Evolutionary conservation across 2,888 invertebrate species (phyloP).

Genomic region (Thymelicus sylvestris): DNA sequence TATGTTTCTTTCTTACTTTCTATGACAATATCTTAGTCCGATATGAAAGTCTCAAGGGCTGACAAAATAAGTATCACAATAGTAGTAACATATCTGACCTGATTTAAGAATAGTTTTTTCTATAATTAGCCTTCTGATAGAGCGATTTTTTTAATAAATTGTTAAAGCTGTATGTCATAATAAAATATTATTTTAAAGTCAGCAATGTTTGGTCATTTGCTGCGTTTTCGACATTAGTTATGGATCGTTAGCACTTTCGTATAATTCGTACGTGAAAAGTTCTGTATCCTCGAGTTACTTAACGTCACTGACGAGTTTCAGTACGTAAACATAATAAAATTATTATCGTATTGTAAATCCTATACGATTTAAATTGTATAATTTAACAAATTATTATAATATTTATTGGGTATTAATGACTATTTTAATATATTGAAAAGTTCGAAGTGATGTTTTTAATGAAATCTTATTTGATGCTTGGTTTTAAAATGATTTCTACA

Average conservation of each 20-base stretch:
- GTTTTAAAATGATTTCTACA: conserved; percentile 6
- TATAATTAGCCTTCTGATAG: too few species aligned
- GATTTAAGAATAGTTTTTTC: too few species aligned
- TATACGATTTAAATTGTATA: conserved; percentile 9
- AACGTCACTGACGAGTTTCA: neutral
- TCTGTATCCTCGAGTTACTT: neutral
- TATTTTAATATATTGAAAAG: conserved; percentile 5
- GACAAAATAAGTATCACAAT: too few species aligned
- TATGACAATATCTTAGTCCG: too few species aligned
- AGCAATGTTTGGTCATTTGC: too few species aligned
- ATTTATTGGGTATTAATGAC: conserved; percentile 12
- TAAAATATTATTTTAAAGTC: too few species aligned
- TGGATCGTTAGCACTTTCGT: neutral
- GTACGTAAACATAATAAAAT: conserved; percentile 1
- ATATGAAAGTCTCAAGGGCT: too few species aligned
- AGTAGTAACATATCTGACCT: too few species aligned
- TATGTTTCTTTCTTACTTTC: neutral
- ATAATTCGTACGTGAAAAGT: neutral
- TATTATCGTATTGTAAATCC: conserved; percentile 10
- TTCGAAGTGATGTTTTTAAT: neutral
- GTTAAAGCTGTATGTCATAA: too few species aligned
- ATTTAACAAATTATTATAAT: conserved; percentile 1
- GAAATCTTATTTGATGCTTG: conserved; percentile 13
- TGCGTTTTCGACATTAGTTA: neutral
- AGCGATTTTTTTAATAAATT: too few species aligned